Evolutionary conservation across 2,113 vertebrate genomes (phyloP), one percentile per base, ranked within the genome.

Genomic region (Amazona vittata): DNA sequence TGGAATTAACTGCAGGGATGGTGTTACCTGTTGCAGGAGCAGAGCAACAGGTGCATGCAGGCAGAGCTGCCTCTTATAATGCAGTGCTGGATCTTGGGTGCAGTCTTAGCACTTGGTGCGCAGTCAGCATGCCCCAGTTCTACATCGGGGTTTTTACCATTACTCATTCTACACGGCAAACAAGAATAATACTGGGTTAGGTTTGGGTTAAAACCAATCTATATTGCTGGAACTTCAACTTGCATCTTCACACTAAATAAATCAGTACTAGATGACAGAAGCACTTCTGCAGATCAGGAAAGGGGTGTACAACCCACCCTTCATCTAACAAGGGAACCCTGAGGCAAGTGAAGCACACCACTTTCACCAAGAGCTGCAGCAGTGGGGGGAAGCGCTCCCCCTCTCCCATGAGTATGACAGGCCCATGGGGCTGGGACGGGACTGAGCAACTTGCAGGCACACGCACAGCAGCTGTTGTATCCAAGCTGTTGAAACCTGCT

Each of bases 341-440:
- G 1, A 39, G 60, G 11, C 25, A 29, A 24, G 49, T 4, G 14
- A 37, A 75, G 62, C 35, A 13, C 52, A 28, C 15, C 33, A 5
- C 19, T 14, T 44, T 18, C 21, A 49, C 49, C 67, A 4, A 0
- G 16, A 9, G 29, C 7, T 2, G 5, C 2, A 10, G 35, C 63
- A 25, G 41, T 10, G 12, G 5, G 59, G 33, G 2, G 15, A 50
- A 31, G 18, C 2, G 11, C 44, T 47, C 64, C 28, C 39, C 35
- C 21, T 41, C 46, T 55, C 39, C 50, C 6, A 0, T 12, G 8
- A 10, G 63, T 46, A n/a, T 6, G 9, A 31, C 1, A 2, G 37
- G 24, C 4, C 2, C 1, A 0, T 6, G 19, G 4, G 52, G 35
- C 47, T 5, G 10, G 18, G 44, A 19, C 12, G 8, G 19, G 39